Conservation (phyloP, 1,140 invertebrate genomes). For the Ceratosolen fusciceps region DNA sequence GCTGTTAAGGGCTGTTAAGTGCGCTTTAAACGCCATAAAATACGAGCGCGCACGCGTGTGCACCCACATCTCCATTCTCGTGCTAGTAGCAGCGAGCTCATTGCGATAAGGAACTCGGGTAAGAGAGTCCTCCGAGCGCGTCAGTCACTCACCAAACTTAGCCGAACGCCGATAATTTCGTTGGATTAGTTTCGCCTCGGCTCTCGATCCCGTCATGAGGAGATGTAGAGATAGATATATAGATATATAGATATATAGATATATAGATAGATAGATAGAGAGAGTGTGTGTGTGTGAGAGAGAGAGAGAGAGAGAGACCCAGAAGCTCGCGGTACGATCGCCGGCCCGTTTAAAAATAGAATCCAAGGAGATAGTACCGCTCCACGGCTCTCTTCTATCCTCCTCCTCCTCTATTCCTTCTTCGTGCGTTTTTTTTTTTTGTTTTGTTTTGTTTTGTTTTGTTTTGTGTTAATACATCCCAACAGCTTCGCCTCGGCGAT, state of each 20-base stretch:
- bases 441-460: too few relatives aligned
- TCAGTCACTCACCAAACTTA: not conserved
- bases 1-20: not conserved
- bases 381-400: too few relatives aligned
- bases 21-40: not conserved
- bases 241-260: too few relatives aligned
- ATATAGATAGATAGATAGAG: too few relatives aligned
- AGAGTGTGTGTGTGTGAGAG: too few relatives aligned
- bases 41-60: not conserved
- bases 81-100: not conserved
- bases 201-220: not conserved
- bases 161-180: not conserved
- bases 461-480: too few relatives aligned
- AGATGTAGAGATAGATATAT: too few relatives aligned
- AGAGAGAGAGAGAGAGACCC: too few relatives aligned
- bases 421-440: conserved; percentile 1
- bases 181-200: not conserved
- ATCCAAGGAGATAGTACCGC: not conserved
- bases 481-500: not conserved
- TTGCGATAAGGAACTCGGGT: not conserved
- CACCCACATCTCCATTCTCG: not conserved
- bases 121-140: not conserved
- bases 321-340: conserved; percentile 8
- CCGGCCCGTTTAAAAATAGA: conserved; percentile 18
- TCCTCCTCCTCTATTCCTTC: not conserved